A percentile compares a stretch with the other conserved stretches of the same genome.
phyloP scores from a whole-genome alignment of 2,113 vertebrate species.

The Bujurquina vittata region DNA sequence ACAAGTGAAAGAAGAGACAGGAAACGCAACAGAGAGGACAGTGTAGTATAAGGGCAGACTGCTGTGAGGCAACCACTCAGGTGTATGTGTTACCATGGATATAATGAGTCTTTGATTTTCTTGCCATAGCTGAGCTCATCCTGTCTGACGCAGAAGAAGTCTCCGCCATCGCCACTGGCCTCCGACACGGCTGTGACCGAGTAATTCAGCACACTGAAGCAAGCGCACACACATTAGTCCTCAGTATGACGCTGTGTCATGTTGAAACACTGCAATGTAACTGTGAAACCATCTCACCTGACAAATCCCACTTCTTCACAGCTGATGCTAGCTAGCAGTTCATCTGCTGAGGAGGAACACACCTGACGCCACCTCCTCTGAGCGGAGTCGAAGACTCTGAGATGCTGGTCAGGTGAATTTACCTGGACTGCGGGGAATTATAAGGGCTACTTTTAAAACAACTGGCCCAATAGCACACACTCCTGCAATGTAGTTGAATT shows the following conservation, averaged over 20 bases:
- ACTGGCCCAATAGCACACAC: not conserved
- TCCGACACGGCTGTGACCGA: slow-evolving; percentile 77
- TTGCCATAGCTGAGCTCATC: slow-evolving; percentile 81
- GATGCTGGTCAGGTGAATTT: slow-evolving; percentile 82
- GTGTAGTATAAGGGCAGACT: slow-evolving; percentile 20
- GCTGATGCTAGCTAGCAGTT: slow-evolving; percentile 85
- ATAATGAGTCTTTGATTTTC: slow-evolving; percentile 86
- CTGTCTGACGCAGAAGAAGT: slow-evolving; percentile 88
- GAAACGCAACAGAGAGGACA: slow-evolving; percentile 13
- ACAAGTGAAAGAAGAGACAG: not conserved
- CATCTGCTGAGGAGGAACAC: slow-evolving; percentile 86
- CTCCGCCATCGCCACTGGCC: slow-evolving; percentile 79
- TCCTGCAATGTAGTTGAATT: not conserved
- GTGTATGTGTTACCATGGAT: slow-evolving; percentile 83
- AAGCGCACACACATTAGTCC: slow-evolving; percentile 15
- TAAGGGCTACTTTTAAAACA: not conserved
- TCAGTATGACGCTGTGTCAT: not conserved
- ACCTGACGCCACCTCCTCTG: slow-evolving; percentile 87
- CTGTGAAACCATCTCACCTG: slow-evolving; percentile 77
- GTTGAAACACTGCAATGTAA: not conserved
- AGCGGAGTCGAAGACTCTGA: slow-evolving; percentile 83
- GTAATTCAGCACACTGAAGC: slow-evolving; percentile 82
- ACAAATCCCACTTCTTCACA: slow-evolving; percentile 93
- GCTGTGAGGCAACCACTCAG: not conserved
- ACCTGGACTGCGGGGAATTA: slow-evolving; percentile 84